Evolutionary conservation across 1,140 invertebrate species (phyloP).

Genomic region (Drosophila burlai): DNA sequence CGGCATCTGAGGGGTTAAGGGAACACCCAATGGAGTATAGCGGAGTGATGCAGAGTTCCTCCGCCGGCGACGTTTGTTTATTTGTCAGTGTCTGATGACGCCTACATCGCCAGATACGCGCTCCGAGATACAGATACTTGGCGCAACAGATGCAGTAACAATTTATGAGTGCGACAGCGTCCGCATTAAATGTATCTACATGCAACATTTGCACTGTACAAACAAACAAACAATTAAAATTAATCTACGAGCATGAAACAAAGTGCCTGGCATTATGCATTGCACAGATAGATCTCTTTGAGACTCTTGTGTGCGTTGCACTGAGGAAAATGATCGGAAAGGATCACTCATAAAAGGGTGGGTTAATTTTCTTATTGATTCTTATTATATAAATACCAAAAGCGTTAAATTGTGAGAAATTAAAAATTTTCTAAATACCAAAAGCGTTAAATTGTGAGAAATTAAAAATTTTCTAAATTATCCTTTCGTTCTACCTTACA

Average conservation of each 20-base stretch:
- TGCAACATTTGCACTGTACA: constrained; percentile 70
- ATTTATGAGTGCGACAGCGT: constrained; percentile 63
- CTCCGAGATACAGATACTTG: constrained; percentile 40
- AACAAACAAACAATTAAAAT: constrained; percentile 82
- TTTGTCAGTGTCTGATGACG: constrained; percentile 41
- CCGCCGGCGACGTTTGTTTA: constrained; percentile 23
- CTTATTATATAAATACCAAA: not conserved
- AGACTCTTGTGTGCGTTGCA: constrained; percentile 24
- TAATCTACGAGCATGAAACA: constrained; percentile 80
- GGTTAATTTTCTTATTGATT: not conserved
- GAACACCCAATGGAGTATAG: not conserved
- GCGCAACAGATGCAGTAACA: constrained; percentile 56
- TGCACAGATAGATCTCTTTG: constrained; percentile 42
- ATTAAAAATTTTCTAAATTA: too few species aligned
- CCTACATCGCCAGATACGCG: constrained; percentile 33
- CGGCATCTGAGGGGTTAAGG: not conserved
- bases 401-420: too few species aligned
- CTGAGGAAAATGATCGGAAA: not conserved
- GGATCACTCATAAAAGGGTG: not conserved
- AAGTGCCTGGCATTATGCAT: constrained; percentile 77
- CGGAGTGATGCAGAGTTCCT: constrained; percentile 13
- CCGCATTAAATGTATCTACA: constrained; percentile 57
- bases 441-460: too few species aligned
- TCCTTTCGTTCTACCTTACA: not conserved
- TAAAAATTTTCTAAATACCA: too few species aligned